Base-by-base conservation (phyloP, 1,140 invertebrate genomes). In the Drosophila paulistorum region DNA sequence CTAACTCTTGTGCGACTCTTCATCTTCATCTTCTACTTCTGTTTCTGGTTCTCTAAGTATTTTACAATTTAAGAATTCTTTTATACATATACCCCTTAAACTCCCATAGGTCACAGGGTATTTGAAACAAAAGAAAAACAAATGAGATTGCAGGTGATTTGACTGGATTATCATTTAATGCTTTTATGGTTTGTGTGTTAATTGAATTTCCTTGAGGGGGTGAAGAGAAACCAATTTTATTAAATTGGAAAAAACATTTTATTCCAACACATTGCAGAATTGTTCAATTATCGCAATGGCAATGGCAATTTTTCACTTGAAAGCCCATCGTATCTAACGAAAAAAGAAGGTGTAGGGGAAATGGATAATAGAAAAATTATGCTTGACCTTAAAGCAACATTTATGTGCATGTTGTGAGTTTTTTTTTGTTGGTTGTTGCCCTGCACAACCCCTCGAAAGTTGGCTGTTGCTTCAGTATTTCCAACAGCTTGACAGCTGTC, bases 321-420 rank as follows among this genome's bases (percentile, higher is more conserved):
- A 11, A 39, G 37, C 35, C 9, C 9, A 57, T 20, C 30, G 30
- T 48, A 48, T 48, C 45, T 30, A 30, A 30, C 30, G 2, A 30
- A 30, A 30, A 30, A 30, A 30, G 6, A 30, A 48, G 7, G 45
- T 51, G 17, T 10, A 51, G 10, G 17, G 45, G 45, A 51, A 51
- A 51, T 51, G 45, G 45, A 51, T 86, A 81, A 86, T 86, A 71
- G 82, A 69, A 87, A 87, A 86, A 86, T 86, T 87, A 78, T 77
- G 76, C 68, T 64, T 81, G 71, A 73, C 68, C 76, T 78, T 86
- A 78, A 58, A 51, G 41, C 39, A 54, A 54, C 23, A 69, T 76
- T 76, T 76, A 69, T 76, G 72, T 62, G 61, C 51, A 63, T 33
- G 39, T 35, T 75, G 17, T 30, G 10, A 3, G 65, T 62, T 59